These are phyloP conservation scores for Habroteleia sp. DNA, from an alignment of 2,888 invertebrate genomes.

Conservation along the genomic window DNA sequence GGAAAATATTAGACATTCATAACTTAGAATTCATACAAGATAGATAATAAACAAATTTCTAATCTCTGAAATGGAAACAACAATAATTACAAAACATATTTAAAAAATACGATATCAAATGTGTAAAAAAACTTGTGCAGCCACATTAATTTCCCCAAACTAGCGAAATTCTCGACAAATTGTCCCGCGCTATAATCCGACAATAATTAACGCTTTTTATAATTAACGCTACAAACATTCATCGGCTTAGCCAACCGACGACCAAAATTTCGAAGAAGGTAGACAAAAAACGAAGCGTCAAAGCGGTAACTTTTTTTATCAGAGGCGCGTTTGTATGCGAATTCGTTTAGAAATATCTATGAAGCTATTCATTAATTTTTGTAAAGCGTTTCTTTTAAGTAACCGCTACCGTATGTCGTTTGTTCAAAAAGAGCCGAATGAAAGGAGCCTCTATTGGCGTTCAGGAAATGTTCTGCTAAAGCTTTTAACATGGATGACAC, in stretches of 20 bases:
- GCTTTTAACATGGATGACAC: slow-evolving; percentile 27
- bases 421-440: slow-evolving; percentile 46
- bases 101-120: too few species aligned
- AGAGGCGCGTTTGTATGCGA: slow-evolving; percentile 22
- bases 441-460: slow-evolving; percentile 56
- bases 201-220: slow-evolving; percentile 40
- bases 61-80: too few species aligned
- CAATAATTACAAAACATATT: too few species aligned
- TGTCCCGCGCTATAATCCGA: neutral
- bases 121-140: too few species aligned
- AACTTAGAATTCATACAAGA: too few species aligned
- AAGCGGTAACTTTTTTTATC: slow-evolving; percentile 11
- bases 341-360: slow-evolving; percentile 50
- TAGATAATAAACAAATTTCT: too few species aligned
- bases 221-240: slow-evolving; percentile 21
- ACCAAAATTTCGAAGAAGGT: neutral
- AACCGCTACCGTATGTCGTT: slow-evolving; percentile 48
- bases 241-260: slow-evolving; percentile 5
- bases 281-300: too few species aligned
- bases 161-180: slow-evolving; percentile 43
- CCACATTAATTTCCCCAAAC: too few species aligned
- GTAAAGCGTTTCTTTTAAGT: slow-evolving; percentile 49
- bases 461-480: slow-evolving; percentile 58
- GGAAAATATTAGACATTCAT: too few species aligned
- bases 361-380: slow-evolving; percentile 60